Evolutionary conservation across 2,888 invertebrate genomes (phyloP).

Genomic region (Halictus ligatus): DNA sequence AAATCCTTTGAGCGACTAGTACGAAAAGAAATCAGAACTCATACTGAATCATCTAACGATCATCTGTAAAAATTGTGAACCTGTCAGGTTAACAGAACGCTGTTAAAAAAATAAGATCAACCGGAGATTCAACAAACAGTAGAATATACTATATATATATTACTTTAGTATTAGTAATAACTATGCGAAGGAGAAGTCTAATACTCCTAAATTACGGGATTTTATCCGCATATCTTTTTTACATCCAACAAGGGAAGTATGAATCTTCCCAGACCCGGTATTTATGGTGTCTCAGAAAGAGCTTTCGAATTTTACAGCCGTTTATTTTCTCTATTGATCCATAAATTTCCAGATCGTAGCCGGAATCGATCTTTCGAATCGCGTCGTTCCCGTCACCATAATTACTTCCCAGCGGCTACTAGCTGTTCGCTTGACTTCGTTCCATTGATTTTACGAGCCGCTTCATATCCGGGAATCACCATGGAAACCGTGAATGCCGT

Average conservation of each 20-base stretch:
- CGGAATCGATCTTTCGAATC: constrained; percentile 20
- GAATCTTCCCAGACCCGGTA: not conserved
- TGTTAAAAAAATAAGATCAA: not conserved
- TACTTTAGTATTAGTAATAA: not conserved
- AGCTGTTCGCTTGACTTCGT: constrained; percentile 57
- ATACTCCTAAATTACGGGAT: not conserved
- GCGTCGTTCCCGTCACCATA: constrained; percentile 46
- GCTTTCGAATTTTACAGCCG: too few species aligned
- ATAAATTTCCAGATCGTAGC: not conserved
- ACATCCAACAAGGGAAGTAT: not conserved
- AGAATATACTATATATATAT: not conserved
- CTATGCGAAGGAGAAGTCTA: not conserved
- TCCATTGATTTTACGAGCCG: constrained; percentile 67
- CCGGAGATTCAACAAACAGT: not conserved
- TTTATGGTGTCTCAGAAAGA: not conserved
- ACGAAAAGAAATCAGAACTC: too few species aligned
- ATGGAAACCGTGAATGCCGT: constrained; percentile 64
- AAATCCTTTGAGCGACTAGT: too few species aligned
- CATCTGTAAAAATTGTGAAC: too few species aligned
- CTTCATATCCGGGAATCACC: constrained; percentile 67
- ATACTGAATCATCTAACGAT: too few species aligned
- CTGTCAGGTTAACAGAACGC: too few species aligned
- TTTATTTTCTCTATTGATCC: too few species aligned
- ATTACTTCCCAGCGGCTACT: constrained; percentile 54
- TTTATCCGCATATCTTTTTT: not conserved